Evolutionary conservation across 2,888 invertebrate genomes (phyloP).

Genomic region (Chirona hameri): DNA sequence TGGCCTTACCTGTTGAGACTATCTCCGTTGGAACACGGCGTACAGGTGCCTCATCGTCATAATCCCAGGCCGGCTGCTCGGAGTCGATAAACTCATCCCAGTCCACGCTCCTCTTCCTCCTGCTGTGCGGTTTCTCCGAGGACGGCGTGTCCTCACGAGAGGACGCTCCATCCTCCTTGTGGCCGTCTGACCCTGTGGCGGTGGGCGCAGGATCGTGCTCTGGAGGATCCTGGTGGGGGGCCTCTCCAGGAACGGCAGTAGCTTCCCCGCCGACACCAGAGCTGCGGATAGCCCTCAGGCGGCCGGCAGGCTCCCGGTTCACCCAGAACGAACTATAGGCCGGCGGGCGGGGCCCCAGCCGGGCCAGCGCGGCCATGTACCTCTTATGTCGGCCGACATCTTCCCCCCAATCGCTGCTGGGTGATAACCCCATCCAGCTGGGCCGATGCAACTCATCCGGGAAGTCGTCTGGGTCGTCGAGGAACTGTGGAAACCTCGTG

Average conservation of each 20-base stretch:
- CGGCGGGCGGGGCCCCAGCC: background rate
- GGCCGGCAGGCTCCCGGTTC: background rate
- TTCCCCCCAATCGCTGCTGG: background rate
- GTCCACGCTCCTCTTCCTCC: background rate
- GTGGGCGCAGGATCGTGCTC: too few species aligned
- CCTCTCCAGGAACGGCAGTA: background rate
- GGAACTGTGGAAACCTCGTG: background rate
- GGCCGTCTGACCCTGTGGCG: too few species aligned
- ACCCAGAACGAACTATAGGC: background rate
- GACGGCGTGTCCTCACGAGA: background rate
- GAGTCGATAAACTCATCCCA: background rate
- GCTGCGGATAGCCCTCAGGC: background rate
- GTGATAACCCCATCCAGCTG: background rate
- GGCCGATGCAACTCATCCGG: too few species aligned
- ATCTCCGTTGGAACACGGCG: too few species aligned
- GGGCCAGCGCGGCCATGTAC: background rate
- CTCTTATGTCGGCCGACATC: background rate
- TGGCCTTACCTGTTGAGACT: too few species aligned
- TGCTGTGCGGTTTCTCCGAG: background rate
- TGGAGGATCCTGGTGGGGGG: too few species aligned
- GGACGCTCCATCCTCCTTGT: too few species aligned
- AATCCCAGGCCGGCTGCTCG: background rate
- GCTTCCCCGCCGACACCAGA: background rate
- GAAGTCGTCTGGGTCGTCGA: too few species aligned
- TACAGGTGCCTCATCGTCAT: background rate